phyloP scores from a whole-genome alignment of 2,888 invertebrate species.

The Baronia brevicornis region DNA sequence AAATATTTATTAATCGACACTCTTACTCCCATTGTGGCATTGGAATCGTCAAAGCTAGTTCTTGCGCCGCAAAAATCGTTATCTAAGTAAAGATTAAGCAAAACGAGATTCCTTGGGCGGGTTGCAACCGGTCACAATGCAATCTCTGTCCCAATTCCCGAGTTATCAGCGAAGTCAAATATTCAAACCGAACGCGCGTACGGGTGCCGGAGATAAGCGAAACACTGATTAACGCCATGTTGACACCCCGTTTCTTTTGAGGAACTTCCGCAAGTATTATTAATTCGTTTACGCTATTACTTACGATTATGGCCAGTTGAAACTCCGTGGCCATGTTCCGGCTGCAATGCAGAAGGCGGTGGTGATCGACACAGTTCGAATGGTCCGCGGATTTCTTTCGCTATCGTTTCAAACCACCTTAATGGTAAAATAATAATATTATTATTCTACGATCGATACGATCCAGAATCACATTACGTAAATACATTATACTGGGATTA shows the following conservation, averaged over 20 bases:
- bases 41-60: constrained; percentile 13
- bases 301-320: too few species aligned
- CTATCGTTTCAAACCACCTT: too few species aligned
- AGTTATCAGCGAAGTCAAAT: constrained; percentile 59
- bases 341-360: too few species aligned
- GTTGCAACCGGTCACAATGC: constrained; percentile 37
- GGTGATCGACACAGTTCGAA: too few species aligned
- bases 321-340: too few species aligned
- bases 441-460: too few species aligned
- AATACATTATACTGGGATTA: too few species aligned
- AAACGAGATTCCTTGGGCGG: constrained; percentile 19
- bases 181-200: constrained; percentile 38
- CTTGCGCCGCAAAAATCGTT: constrained; percentile 19
- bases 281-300: constrained; percentile 9
- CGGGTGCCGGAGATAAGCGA: constrained; percentile 35
- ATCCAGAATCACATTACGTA: too few species aligned
- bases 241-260: constrained; percentile 9
- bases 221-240: constrained; percentile 30
- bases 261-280: constrained; percentile 7
- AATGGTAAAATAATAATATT: too few species aligned
- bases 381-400: too few species aligned
- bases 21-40: too few species aligned
- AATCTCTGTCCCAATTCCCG: constrained; percentile 58
- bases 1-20: too few species aligned
- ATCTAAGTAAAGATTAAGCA: constrained; percentile 24